These are phyloP conservation scores for Athrips mouffetella DNA, from an alignment of 2,888 invertebrate genomes.

Conservation along the genomic window DNA sequence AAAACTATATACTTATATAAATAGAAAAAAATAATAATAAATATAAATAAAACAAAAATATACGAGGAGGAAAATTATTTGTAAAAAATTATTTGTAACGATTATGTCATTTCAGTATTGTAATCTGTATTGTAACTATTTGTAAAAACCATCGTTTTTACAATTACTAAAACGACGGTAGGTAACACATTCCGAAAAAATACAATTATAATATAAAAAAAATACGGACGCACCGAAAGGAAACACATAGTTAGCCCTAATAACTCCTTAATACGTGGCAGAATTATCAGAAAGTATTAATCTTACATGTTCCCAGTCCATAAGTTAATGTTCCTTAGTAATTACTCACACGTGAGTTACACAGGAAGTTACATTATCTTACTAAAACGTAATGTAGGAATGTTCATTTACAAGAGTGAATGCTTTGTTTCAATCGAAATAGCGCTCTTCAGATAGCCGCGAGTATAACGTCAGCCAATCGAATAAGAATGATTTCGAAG, in stretches of 20 bases:
- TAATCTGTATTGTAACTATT: too few species aligned
- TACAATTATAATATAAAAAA: background rate
- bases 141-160: too few species aligned
- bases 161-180: too few species aligned
- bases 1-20: too few species aligned
- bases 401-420: background rate
- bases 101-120: too few species aligned
- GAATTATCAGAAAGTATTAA: slow-evolving; percentile 7
- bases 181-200: background rate
- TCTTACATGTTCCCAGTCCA: background rate
- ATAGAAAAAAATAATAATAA: too few species aligned
- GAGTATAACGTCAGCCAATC: too few species aligned
- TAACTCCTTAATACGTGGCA: background rate
- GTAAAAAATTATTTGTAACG: too few species aligned
- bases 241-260: background rate
- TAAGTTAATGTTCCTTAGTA: background rate
- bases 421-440: background rate
- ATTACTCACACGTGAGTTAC: slow-evolving; percentile 2
- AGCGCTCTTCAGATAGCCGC: too few species aligned
- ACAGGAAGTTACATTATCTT: slow-evolving; percentile 4
- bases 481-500: too few species aligned
- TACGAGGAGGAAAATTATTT: too few species aligned
- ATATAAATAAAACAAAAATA: too few species aligned
- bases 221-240: background rate
- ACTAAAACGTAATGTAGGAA: background rate